Conservation (phyloP, 2,113 vertebrate genomes). For the Phodopus roborovskii region DNA sequence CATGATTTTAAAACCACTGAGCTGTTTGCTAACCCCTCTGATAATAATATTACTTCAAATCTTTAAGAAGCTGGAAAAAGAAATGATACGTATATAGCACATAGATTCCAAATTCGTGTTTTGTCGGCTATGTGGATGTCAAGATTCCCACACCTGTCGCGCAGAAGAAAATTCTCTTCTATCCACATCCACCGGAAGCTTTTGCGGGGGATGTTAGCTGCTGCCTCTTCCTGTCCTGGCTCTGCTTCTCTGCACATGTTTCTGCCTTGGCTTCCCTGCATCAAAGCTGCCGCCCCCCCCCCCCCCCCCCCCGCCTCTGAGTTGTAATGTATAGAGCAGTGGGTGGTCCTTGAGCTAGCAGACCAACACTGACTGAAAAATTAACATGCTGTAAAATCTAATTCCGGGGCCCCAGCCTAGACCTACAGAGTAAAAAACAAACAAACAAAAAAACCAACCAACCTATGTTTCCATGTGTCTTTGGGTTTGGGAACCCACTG, state of each 20-base stretch:
- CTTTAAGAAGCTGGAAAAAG: background rate
- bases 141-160: background rate
- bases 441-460: background rate
- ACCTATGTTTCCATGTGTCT: conserved; percentile 9
- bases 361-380: background rate
- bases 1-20: background rate
- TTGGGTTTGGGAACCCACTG: conserved; percentile 10
- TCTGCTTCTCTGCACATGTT: conserved; percentile 44
- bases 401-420: background rate
- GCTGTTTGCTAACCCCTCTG: background rate
- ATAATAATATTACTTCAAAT: background rate
- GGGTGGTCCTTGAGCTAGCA: conserved; percentile 22
- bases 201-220: background rate
- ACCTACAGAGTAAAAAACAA: background rate
- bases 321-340: background rate
- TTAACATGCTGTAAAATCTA: conserved; percentile 2
- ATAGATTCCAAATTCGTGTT: background rate
- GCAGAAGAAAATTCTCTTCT: conserved; percentile 4
- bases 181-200: background rate
- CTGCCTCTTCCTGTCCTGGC: background rate
- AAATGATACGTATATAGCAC: background rate
- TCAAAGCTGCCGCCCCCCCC: background rate
- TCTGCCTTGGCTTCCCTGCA: conserved; percentile 14
- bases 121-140: background rate
- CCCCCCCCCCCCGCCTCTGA: background rate